Conservation (phyloP, 2,888 invertebrate species). For the Hetaerina titia region DNA sequence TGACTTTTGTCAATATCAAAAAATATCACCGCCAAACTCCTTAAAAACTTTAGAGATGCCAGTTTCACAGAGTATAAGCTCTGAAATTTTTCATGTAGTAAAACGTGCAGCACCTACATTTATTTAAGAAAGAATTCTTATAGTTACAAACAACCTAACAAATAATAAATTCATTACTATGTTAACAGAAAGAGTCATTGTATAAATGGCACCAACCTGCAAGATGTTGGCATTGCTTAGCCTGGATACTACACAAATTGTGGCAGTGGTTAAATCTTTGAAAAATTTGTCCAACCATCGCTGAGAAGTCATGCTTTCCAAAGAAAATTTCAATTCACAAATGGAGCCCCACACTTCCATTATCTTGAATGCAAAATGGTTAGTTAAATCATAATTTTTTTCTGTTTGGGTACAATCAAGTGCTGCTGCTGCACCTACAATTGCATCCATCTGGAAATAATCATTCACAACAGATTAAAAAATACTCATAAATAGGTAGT, state of each 20-base stretch:
- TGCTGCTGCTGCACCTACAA: background rate
- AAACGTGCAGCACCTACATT: constrained; percentile 14
- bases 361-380: background rate
- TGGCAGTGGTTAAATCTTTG: constrained; percentile 25
- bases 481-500: background rate
- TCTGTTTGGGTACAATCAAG: background rate
- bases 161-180: background rate
- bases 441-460: constrained; percentile 35
- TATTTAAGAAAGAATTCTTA: background rate
- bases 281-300: constrained; percentile 10
- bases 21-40: background rate
- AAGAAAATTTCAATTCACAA: background rate
- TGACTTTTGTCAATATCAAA: constrained; percentile 70
- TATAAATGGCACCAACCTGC: background rate
- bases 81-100: background rate
- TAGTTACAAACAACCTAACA: too few relatives aligned
- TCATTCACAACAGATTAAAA: background rate
- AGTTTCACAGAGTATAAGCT: constrained; percentile 3
- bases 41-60: constrained; percentile 11
- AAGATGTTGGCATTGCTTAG: constrained; percentile 7
- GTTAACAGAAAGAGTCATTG: background rate
- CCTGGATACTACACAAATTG: background rate
- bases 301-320: background rate
- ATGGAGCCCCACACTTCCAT: constrained; percentile 20
- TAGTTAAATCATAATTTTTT: background rate